phyloP scores from a whole-genome alignment of 1,140 invertebrate genomes.

The Drosophila lini region DNA sequence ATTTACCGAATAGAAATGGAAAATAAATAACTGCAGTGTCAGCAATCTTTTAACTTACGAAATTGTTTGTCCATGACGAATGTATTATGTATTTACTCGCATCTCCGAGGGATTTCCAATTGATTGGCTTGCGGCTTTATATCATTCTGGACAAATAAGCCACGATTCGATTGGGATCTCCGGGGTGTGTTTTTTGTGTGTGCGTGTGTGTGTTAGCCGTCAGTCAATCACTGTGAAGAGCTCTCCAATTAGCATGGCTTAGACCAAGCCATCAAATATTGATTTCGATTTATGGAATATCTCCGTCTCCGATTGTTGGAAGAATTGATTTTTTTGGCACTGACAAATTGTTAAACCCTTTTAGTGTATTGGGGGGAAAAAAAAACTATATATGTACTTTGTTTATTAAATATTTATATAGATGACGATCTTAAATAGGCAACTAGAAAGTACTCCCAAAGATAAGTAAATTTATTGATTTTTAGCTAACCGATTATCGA shows the following conservation, averaged over 20 bases:
- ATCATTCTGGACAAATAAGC: slow-evolving; percentile 22
- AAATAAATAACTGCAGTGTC: neutral
- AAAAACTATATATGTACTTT: too few relatives aligned
- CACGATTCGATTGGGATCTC: slow-evolving; percentile 32
- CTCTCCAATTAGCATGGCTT: slow-evolving; percentile 47
- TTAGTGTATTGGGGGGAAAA: neutral
- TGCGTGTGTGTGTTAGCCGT: slow-evolving; percentile 16
- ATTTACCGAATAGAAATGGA: too few relatives aligned
- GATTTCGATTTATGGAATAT: slow-evolving; percentile 23
- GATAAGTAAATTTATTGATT: neutral
- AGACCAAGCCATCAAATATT: slow-evolving; percentile 34
- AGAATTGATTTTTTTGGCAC: slow-evolving; percentile 3
- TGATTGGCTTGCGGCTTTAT: slow-evolving; percentile 38
- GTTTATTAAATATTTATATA: too few relatives aligned
- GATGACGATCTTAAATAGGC: neutral
- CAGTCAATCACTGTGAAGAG: slow-evolving; percentile 45
- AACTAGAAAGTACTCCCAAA: neutral
- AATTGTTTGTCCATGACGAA: slow-evolving; percentile 6
- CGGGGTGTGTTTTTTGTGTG: neutral
- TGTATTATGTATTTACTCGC: slow-evolving; percentile 22
- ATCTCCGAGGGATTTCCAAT: slow-evolving; percentile 28
- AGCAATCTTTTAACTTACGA: neutral
- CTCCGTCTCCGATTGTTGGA: slow-evolving; percentile 14
- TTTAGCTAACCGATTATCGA: neutral
- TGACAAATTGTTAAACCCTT: slow-evolving; percentile 3